Base-by-base conservation (phyloP, 2,797 vertebrate genomes). In the Gephyroberyx darwinii region DNA sequence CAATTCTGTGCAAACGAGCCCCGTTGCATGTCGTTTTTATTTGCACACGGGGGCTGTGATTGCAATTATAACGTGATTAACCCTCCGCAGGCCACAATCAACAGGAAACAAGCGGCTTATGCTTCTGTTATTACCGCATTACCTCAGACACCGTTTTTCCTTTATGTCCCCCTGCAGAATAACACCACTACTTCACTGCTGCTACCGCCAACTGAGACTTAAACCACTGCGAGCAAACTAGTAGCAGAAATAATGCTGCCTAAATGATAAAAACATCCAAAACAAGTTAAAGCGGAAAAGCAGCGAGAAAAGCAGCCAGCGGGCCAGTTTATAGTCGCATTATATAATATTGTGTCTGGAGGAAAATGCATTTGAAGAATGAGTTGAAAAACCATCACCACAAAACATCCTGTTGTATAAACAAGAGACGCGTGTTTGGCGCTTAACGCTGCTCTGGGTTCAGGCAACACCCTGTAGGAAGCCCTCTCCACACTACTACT, bases 391-490 rank as follows among this genome's bases (percentile, higher is more conserved):
- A 45, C 58, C 1, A 5, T 50, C 12, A 33, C 2, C 30, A 1
- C 5, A n/a, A 30, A 1, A 1, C 22, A 22, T 10, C 22, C 8
- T 55, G 30, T 43, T 7, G 5, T 5, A 65, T 68, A 68, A 77
- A 72, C 77, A 73, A 55, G 45, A 81, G 57, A 65, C 68, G 64
- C 64, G 65, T 65, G 80, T 83, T 83, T 71, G 68, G 80, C 65
- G 83, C 74, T 79, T 63, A 2, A 17, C 20, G 62, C 30, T 1
- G 69, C 45, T 70, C 60, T 69, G 79, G 61, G 62, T 80, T 10
- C 33, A 70, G 86, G 62, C 72, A 72, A 80, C 86, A 84, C 88
- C 87, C 85, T 30, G 77, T 51, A 67, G 72, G 75, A 79, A 81
- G 69, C 60, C 56, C 68, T 19, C 17, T 7, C 63, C 4, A 3